Evolutionary conservation across 2,888 invertebrate genomes (phyloP).

Genomic region (Dilophus febrilis): DNA sequence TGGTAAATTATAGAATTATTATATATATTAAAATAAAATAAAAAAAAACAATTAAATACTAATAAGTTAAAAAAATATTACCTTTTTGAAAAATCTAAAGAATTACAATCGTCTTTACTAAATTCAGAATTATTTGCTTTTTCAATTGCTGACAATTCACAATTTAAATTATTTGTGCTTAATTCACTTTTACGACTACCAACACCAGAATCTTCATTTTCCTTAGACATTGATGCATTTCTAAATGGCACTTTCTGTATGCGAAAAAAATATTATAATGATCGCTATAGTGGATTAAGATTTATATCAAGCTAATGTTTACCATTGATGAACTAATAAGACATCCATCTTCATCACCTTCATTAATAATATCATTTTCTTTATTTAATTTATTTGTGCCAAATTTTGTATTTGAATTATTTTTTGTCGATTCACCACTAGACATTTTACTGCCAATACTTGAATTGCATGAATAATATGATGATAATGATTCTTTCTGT

Average conservation of each 20-base stretch:
- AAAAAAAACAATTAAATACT: no score
- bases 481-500: constrained; percentile 21
- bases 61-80: constrained; percentile 12
- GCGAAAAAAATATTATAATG: no score
- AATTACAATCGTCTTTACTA: constrained; percentile 24
- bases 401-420: background rate
- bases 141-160: constrained; percentile 34
- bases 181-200: constrained; percentile 33
- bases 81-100: constrained; percentile 35
- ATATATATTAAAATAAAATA: no score
- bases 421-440: constrained; percentile 10
- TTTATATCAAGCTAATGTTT: no score
- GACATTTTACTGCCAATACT: constrained; percentile 20
- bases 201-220: constrained; percentile 33
- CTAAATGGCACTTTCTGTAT: constrained; percentile 23
- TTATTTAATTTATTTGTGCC: constrained; percentile 14
- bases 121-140: constrained; percentile 23
- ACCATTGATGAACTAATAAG: constrained; percentile 28
- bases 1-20: no score
- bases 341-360: constrained; percentile 22
- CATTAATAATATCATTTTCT: constrained; percentile 24
- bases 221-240: constrained; percentile 17
- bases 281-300: no score
- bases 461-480: constrained; percentile 29
- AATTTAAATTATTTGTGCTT: constrained; percentile 31